These are phyloP conservation scores for Polypterus bichir DNA, from an alignment of 2,113 vertebrate genomes.

Conservation along the genomic window DNA sequence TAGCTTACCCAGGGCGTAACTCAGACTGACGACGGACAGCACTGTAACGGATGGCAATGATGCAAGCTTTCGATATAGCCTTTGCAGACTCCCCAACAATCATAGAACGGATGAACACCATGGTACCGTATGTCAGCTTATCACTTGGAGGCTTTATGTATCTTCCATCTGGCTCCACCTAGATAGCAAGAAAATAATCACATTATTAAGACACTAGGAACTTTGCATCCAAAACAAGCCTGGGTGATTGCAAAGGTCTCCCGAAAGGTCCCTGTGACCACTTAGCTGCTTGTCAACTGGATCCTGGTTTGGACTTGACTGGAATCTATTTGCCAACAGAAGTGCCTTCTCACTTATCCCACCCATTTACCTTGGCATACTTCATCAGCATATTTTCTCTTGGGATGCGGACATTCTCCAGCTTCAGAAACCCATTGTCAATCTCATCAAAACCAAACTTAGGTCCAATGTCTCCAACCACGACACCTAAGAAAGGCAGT, in stretches of 20 bases:
- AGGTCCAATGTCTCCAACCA: constrained; percentile 89
- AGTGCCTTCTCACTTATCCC: not conserved
- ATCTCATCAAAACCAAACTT: constrained; percentile 93
- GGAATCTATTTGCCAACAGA: too few relatives aligned
- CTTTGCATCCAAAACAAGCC: too few relatives aligned
- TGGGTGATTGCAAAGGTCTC: too few relatives aligned
- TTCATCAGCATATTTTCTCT: constrained; percentile 97
- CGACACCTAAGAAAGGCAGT: constrained; percentile 56
- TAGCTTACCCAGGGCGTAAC: constrained; percentile 68
- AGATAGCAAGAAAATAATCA: constrained; percentile 10
- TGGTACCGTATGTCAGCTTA: constrained; percentile 92
- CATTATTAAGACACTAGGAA: not conserved
- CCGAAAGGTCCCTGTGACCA: too few relatives aligned
- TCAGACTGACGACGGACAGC: constrained; percentile 86
- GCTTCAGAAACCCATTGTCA: constrained; percentile 89
- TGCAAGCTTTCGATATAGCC: constrained; percentile 66
- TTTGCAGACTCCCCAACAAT: constrained; percentile 68
- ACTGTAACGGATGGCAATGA: constrained; percentile 90
- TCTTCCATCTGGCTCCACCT: constrained; percentile 86
- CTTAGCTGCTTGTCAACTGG: too few relatives aligned
- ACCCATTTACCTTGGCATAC: constrained; percentile 69
- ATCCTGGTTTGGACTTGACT: too few relatives aligned
- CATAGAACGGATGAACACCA: constrained; percentile 89
- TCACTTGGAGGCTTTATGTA: constrained; percentile 80
- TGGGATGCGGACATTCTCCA: constrained; percentile 85